Base-by-base conservation (phyloP, 1,140 invertebrate genomes). In the Cylas formicarius region DNA sequence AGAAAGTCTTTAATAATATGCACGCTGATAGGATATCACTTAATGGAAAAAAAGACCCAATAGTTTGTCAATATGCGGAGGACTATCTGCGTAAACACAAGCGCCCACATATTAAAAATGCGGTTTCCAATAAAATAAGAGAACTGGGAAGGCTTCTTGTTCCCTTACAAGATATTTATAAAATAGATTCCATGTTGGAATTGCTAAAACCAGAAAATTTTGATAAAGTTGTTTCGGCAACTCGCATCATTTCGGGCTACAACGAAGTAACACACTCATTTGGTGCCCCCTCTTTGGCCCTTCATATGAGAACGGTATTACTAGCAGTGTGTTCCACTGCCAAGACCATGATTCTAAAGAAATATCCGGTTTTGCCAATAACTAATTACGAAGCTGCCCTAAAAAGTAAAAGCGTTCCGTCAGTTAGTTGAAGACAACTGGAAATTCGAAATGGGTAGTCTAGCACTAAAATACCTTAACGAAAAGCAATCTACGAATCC, bases 51-150 rank as follows among this genome's bases (percentile, higher is more conserved):
- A 36, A 22, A 21, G 50, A 52, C 26, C 8, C 37, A 14, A 13
- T 53, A 5, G 47, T 53, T 14, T 53, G 34, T 37, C 19, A 22
- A 14, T 53, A 35, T 38, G 51, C 28, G 1, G 47, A 52, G 36
- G 42, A 34, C 27, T 35, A 32, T 8, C 24, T 52, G 28, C 37
- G 24, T 22, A 53, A 51, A 33, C 51, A 53, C 31, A 53, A 53
- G 42, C n/a, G 48, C n/a, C 11, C 19, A 10, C 51, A 51, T 22
- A 40, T 50, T 16, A 29, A 13, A 24, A 41, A 41, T 21, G 42
- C 20, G 6, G 26, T 45, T 7, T 53, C 51, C 9, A 53, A 53
- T 24, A 53, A 42, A 43, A 40, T 53, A 28, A 27, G 51, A 17
- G 48, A 51, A 41, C 19, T 50, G 13, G 45, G 35, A 4, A 26